A percentile compares a stretch with the other conserved stretches of the same genome.
Conservation (phyloP, 2,797 vertebrate genomes). For the Scyliorhinus canicula region DNA sequence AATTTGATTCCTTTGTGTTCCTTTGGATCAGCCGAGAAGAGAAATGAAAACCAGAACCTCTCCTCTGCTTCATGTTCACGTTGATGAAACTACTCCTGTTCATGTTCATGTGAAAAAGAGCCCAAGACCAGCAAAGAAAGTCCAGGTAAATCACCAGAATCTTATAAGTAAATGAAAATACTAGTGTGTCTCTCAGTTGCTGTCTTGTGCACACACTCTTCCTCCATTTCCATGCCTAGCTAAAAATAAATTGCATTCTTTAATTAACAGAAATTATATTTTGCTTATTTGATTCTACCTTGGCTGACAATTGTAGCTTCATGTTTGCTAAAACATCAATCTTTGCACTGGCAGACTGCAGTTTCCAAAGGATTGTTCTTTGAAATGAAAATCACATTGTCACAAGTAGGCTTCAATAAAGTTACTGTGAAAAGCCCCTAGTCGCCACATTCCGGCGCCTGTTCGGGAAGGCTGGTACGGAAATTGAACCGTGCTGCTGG, state of each 20-base stretch:
- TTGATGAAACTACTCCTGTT: slow-evolving; percentile 76
- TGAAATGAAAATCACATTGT: too few relatives aligned
- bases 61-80: slow-evolving; percentile 82
- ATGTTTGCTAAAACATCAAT: background rate
- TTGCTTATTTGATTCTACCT: background rate
- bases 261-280: background rate
- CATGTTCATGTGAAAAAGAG: slow-evolving; percentile 85
- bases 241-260: background rate
- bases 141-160: slow-evolving; percentile 61
- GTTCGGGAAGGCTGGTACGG: too few relatives aligned
- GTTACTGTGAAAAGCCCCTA: too few relatives aligned
- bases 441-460: too few relatives aligned
- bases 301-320: background rate
- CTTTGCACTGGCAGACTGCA: background rate
- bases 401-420: too few relatives aligned
- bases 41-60: slow-evolving; percentile 73
- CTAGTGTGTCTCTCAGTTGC: background rate
- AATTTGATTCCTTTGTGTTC: background rate
- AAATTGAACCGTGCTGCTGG: too few relatives aligned
- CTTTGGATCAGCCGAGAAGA: slow-evolving; percentile 55
- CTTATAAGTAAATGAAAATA: background rate
- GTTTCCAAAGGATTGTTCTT: background rate
- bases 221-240: background rate
- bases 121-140: slow-evolving; percentile 58
- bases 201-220: background rate